Evolutionary conservation across 2,888 invertebrate genomes (phyloP).

Genomic region (Drosophila mimetica): DNA sequence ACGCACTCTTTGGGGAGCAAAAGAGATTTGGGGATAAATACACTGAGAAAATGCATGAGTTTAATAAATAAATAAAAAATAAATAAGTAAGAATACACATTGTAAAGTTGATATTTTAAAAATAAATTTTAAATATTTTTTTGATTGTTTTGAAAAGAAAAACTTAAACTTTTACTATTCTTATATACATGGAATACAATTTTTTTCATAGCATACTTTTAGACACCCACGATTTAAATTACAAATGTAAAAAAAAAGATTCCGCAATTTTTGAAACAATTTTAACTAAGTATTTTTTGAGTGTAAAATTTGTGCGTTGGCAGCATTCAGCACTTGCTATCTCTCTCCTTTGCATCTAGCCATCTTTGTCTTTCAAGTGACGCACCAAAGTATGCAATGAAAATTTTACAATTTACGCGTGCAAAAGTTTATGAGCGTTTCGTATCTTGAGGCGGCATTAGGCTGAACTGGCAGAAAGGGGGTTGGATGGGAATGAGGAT

Average conservation of each 20-base stretch:
- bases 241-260: no score
- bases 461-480: slow-evolving; percentile 30
- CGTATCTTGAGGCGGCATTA: slow-evolving; percentile 63
- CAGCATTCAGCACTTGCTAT: slow-evolving; percentile 15
- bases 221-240: no score
- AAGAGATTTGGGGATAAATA: background rate
- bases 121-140: no score
- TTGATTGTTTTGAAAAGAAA: no score
- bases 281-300: background rate
- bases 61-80: background rate
- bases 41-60: background rate
- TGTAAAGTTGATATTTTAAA: no score
- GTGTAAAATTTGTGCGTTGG: slow-evolving; percentile 48
- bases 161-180: no score
- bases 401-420: slow-evolving; percentile 73
- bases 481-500: background rate
- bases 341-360: background rate
- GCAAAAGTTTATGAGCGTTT: slow-evolving; percentile 66
- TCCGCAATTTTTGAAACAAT: no score
- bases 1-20: slow-evolving; percentile 34
- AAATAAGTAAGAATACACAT: no score
- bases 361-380: slow-evolving; percentile 16
- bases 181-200: no score
- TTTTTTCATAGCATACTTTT: no score
- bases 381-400: slow-evolving; percentile 70